phyloP scores from a whole-genome alignment of 1,140 invertebrate genomes.

The Neuroterus valhalla region DNA sequence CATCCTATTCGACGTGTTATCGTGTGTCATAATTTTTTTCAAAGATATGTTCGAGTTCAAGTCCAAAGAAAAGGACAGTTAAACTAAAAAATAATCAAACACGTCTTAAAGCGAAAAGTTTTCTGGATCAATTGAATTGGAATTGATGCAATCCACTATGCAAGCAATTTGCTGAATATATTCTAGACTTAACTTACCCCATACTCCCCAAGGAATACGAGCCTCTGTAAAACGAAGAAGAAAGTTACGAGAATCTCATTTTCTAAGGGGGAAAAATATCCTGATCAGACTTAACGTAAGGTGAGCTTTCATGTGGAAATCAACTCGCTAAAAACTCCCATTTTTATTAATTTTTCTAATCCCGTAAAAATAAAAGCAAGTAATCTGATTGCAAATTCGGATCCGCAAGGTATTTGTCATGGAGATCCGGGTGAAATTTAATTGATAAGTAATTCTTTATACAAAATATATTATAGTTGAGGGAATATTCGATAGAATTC shows the following conservation, averaged over 20 bases:
- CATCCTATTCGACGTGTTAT: too few species aligned
- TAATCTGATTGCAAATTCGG: not conserved
- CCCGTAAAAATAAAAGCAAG: not conserved
- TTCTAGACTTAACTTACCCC: not conserved
- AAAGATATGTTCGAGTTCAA: not conserved
- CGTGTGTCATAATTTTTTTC: too few species aligned
- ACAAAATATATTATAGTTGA: too few species aligned
- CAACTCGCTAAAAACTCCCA: not conserved
- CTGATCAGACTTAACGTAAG: not conserved
- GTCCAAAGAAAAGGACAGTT: not conserved
- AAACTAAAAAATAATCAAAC: not conserved
- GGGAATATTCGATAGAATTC: too few species aligned
- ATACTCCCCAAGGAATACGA: not conserved
- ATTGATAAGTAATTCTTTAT: too few species aligned
- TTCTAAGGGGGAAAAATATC: not conserved
- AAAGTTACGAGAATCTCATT: conserved; percentile 22
- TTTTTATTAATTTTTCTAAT: not conserved
- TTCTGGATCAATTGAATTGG: not conserved
- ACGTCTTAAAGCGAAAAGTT: not conserved
- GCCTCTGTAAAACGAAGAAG: not conserved
- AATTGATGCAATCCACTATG: conserved; percentile 31
- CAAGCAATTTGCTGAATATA: conserved; percentile 21
- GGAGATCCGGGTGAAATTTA: too few species aligned
- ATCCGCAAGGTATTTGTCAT: too few species aligned
- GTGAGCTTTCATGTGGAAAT: not conserved